Evolutionary conservation across 2,797 vertebrate species (phyloP), one percentile per base, ranked within the genome.

Genomic region (Fringilla coelebs): DNA sequence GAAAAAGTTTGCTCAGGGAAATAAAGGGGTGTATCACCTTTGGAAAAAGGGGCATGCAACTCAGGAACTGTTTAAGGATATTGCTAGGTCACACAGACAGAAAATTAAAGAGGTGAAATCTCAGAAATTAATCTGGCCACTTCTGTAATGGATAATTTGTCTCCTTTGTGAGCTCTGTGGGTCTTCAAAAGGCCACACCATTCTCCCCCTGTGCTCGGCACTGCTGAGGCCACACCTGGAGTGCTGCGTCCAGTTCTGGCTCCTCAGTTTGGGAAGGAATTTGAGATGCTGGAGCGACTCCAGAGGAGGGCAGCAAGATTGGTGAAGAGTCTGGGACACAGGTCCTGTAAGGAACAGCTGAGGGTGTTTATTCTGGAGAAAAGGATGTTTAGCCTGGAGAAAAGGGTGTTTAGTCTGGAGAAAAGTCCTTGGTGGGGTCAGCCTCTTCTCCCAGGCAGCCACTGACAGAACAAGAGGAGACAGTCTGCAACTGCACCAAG

Each of bases 311-410:
- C 9, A 34, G 6, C 2, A 1, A 29, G 31, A 19, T 6, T 63
- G 38, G 4, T 5, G 58, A 43, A 3, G 11, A 5, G 38, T 26
- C 11, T 52, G 13, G 31, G 52, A 24, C 15, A 43, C 16, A 54
- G 45, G 1, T 2, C 6, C 26, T 6, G 8, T 25, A 1, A 65
- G 21, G 4, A 65, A 3, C 1, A 3, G 2, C 52, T 48, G 52
- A n/a, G 24, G 52, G 9, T n/a, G n/a, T n/a, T n/a, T n/a, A n/a
- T n/a, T n/a, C n/a, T n/a, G n/a, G n/a, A n/a, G n/a, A n/a, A n/a
- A n/a, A n/a, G 11, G 11, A 2, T 46, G 17, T n/a, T 66, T 4
- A 57, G 17, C 22, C 41, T 18, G 3, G 24, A 48, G 3, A n/a
- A 55, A 26, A 66, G 51, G n/a, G n/a, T 46, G 17, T n/a, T 66